Base-by-base conservation (phyloP, 2,888 invertebrate species). In the Thereva unica region DNA sequence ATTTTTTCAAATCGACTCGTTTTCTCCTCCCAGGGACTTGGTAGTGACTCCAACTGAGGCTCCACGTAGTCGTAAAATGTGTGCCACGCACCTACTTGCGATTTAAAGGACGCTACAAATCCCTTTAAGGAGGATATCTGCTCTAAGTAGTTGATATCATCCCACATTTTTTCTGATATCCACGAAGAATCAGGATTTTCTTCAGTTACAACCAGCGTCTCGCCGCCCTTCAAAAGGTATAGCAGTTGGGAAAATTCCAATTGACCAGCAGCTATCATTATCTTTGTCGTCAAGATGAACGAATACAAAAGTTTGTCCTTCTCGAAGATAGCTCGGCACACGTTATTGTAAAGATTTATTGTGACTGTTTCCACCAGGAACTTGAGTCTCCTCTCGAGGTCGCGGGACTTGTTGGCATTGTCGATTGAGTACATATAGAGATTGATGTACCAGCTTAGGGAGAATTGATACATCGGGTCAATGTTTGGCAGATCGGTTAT, bases 381-480 rank as follows among this genome's bases (percentile, higher is more conserved):
- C n/a, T 85, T 83, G 4, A 94, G 87, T n/a, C 95, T 86, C 63
- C 88, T 84, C 2, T 86, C 82, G 69, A 93, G 84, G 72, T 92
- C 89, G 72, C 86, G 91, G 82, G 84, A 75, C 67, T 81, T 80
- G 71, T 81, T 81, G 2, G 81, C 79, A 65, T 76, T 77, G 70
- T 81, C 82, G 70, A 81, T 80, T 6, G 81, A 81, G 66, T 75
- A 79, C 71, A 77, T 75, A 53, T 81, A 81, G 59, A 95, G 87
- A 70, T 87, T 86, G 73, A 93, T 89, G 77, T 94, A 96, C 95
- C 95, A 96, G 75, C 91, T 91, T 12, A 96, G 83, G 0, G 95
- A 95, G 80, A 95, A 96, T 79, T 95, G 95, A 80, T 96, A 96
- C 95, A 96, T 96, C 9, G 93, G 93, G 79, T 96, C 95, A 37